Evolutionary conservation across 2,888 invertebrate species (phyloP).

Genomic region (Cheilosia vernalis): DNA sequence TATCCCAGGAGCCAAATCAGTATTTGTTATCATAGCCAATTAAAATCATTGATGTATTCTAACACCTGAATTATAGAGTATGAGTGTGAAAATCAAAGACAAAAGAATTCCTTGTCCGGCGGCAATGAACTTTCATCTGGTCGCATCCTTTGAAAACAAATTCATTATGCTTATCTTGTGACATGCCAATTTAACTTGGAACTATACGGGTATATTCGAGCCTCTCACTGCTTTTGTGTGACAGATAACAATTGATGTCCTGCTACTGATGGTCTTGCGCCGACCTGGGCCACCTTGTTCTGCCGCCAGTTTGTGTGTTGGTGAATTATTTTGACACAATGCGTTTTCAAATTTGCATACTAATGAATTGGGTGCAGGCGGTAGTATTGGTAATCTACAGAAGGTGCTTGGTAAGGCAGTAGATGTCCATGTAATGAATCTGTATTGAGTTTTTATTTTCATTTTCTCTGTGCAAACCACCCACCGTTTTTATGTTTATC

Average conservation of each 20-base stretch:
- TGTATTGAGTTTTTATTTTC: constrained; percentile 26
- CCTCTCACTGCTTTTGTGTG: not conserved
- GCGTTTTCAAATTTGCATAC: constrained; percentile 64
- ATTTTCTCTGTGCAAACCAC: not conserved
- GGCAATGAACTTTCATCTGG: constrained; percentile 31
- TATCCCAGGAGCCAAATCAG: constrained; percentile 7
- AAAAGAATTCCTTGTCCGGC: constrained; percentile 18
- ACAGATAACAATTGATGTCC: constrained; percentile 28
- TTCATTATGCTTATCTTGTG: constrained; percentile 67
- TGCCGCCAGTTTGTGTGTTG: not conserved
- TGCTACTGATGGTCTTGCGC: constrained; percentile 4
- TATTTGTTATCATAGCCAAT: not conserved
- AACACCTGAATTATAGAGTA: constrained; percentile 9
- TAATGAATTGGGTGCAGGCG: constrained; percentile 51
- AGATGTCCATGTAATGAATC: constrained; percentile 33
- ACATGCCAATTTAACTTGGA: constrained; percentile 67
- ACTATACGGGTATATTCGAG: constrained; percentile 25
- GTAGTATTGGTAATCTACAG: too few species aligned
- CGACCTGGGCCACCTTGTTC: constrained; percentile 19
- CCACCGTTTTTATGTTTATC: constrained; percentile 28
- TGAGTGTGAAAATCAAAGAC: not conserved
- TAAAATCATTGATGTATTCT: not conserved
- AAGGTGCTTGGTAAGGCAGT: not conserved
- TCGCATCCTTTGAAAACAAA: constrained; percentile 50
- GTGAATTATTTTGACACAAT: constrained; percentile 48